Percentiles rank a stretch among this genome's conserved stretches.
phyloP scores from a whole-genome alignment of 2,797 vertebrate genomes.

The Hyperoplus lanceolatus region DNA sequence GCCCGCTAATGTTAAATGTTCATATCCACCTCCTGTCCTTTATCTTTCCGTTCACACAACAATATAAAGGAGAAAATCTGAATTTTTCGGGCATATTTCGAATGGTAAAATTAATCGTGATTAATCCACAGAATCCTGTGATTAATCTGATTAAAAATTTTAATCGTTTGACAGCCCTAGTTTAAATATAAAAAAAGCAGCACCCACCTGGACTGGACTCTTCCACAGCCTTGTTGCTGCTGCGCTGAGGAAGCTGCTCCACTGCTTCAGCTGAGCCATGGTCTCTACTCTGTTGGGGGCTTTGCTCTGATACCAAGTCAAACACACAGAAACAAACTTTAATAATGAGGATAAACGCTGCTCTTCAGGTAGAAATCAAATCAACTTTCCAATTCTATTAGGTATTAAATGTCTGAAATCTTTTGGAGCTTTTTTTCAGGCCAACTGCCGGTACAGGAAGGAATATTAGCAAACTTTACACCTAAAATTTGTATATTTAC shows the following conservation, averaged over 20 bases:
- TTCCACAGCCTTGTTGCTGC: slow-evolving; percentile 15
- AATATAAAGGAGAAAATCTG: no score
- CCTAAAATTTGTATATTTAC: background rate
- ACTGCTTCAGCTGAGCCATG: background rate
- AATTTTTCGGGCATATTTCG: no score
- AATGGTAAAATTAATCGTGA: no score
- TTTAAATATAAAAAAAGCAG: background rate
- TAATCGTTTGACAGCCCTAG: no score
- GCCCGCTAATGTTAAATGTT: no score
- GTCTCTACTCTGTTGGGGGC: slow-evolving; percentile 3
- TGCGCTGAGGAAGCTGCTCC: slow-evolving; percentile 22
- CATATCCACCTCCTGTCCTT: no score
- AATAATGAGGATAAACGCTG: background rate
- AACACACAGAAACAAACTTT: background rate
- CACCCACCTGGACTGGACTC: slow-evolving; percentile 47
- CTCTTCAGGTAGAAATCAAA: background rate
- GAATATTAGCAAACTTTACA: background rate
- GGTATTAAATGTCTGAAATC: background rate
- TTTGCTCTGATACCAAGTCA: slow-evolving; percentile 36
- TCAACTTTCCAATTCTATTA: background rate
- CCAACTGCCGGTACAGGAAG: background rate
- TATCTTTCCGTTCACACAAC: no score
- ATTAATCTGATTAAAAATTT: no score
- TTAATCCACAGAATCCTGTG: no score
- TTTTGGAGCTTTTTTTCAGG: background rate